Percentiles rank a stretch among this genome's conserved stretches.
These are phyloP conservation scores for Chelon labrosus DNA, from an alignment of 2,797 vertebrate genomes.

Conservation along the genomic window DNA sequence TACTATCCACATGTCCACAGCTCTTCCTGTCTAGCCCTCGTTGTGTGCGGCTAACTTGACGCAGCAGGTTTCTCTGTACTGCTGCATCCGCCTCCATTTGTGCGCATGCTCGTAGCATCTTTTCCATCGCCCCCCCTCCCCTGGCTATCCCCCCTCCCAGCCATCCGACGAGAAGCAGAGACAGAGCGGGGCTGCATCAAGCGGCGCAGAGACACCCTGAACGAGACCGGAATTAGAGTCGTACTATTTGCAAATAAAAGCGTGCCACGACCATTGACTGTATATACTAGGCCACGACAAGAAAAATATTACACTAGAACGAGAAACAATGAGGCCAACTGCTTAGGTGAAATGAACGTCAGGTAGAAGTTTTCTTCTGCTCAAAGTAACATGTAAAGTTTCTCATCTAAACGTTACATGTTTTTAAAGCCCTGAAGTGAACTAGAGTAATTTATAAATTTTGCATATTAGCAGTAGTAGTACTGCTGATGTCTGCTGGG, in stretches of 20 bases:
- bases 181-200: constrained; percentile 39
- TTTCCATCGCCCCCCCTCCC: constrained; percentile 29
- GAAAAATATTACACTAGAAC: too few relatives aligned
- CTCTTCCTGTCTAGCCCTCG: not conserved
- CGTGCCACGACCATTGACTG: too few relatives aligned
- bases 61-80: constrained; percentile 9
- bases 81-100: constrained; percentile 61
- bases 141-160: too few relatives aligned
- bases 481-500: too few relatives aligned
- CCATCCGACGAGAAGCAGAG: constrained; percentile 30
- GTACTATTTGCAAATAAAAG: not conserved
- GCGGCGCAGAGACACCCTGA: not conserved
- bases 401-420: too few relatives aligned
- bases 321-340: not conserved
- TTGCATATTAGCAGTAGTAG: too few relatives aligned
- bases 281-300: too few relatives aligned
- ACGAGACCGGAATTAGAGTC: constrained; percentile 4
- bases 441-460: too few relatives aligned
- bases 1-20: not conserved
- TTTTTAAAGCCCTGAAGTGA: too few relatives aligned
- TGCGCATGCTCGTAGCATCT: constrained; percentile 76
- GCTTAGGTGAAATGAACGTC: not conserved
- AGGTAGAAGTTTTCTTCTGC: not conserved
- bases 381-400: not conserved
- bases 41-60: constrained; percentile 6